These are phyloP conservation scores for Limonius californicus DNA, from an alignment of 1,140 invertebrate species.

Conservation along the genomic window DNA sequence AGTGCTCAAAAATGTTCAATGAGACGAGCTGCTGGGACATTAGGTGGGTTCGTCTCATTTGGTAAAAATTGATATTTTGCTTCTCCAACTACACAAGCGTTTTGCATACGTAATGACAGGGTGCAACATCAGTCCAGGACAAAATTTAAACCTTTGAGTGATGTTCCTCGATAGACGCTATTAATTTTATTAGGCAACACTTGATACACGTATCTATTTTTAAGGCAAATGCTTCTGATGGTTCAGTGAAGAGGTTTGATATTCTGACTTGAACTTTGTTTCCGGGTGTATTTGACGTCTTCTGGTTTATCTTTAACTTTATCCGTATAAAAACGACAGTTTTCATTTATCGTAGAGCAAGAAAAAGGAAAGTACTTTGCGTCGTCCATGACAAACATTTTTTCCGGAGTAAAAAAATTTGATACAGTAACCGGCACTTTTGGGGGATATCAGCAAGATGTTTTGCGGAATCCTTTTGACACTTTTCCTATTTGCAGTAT, in stretches of 20 bases:
- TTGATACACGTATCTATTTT: background rate
- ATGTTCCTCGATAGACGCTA: background rate
- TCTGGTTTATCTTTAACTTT: background rate
- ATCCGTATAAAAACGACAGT: background rate
- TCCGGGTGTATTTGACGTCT: background rate
- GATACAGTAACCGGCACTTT: background rate
- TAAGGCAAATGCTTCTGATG: background rate
- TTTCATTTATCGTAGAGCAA: background rate
- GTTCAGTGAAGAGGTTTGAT: background rate
- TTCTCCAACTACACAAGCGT: background rate
- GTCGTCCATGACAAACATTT: background rate
- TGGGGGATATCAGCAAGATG: background rate
- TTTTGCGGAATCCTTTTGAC: background rate
- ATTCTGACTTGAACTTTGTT: background rate
- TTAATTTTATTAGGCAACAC: background rate
- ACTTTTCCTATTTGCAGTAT: background rate
- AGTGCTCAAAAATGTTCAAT: background rate
- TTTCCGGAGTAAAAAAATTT: background rate
- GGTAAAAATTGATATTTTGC: background rate
- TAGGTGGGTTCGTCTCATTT: background rate
- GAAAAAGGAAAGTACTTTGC: background rate
- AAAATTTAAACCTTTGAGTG: background rate
- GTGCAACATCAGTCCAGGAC: background rate
- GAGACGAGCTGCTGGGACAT: background rate
- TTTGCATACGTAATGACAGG: background rate